Conservation (phyloP, 2,888 invertebrate genomes). For the Cartodere bifasciata region DNA sequence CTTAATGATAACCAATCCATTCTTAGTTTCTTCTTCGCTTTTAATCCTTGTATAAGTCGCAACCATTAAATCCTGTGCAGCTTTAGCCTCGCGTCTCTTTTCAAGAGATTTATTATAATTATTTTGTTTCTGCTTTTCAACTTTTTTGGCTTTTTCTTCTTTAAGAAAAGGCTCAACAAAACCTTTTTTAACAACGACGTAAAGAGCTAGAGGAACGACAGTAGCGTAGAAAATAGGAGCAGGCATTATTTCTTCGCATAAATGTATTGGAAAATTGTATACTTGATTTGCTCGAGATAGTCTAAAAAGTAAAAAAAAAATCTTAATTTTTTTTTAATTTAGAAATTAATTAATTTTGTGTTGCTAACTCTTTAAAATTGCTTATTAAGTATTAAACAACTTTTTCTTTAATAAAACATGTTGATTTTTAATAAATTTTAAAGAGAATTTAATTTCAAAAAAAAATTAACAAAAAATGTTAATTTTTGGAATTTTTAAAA, state of each 20-base stretch:
- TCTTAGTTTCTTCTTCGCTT: constrained; percentile 66
- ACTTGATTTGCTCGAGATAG: constrained; percentile 77
- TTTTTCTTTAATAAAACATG: no score
- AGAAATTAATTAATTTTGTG: no score
- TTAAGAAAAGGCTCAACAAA: constrained; percentile 73
- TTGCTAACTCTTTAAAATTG: no score
- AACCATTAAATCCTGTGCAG: constrained; percentile 81
- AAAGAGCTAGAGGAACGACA: constrained; percentile 69
- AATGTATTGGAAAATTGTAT: constrained; percentile 76
- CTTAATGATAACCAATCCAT: constrained; percentile 73
- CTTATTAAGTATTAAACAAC: no score
- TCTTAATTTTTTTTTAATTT: no score
- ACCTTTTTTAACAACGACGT: constrained; percentile 70
- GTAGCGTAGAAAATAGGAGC: constrained; percentile 90
- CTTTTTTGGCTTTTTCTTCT: constrained; percentile 64
- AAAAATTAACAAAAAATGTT: no score
- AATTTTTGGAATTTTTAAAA: constrained; percentile 5
- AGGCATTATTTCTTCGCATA: constrained; percentile 82
- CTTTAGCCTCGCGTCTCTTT: constrained; percentile 71
- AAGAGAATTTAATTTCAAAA: no score
- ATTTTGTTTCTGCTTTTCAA: constrained; percentile 69
- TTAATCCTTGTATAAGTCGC: constrained; percentile 77
- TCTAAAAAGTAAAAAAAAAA: constrained; percentile 45
- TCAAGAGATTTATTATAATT: constrained; percentile 67
- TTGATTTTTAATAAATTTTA: no score